These are phyloP conservation scores for Caenorhabditis drosophilae DNA, from an alignment of 2,888 invertebrate genomes.

Conservation along the genomic window DNA sequence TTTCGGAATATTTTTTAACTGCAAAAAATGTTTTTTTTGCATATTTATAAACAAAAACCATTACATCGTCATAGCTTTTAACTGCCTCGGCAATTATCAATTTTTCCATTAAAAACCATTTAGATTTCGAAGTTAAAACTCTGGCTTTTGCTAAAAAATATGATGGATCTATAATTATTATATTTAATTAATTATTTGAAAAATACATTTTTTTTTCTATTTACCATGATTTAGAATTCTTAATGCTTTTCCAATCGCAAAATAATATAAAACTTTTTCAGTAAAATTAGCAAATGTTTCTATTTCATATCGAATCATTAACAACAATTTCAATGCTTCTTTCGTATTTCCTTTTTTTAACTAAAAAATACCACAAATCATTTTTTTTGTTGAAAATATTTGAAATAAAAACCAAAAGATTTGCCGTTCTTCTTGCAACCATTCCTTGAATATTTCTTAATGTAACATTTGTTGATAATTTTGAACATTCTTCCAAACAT, in stretches of 20 bases:
- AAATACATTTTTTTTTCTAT: not conserved
- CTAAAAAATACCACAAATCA: not conserved
- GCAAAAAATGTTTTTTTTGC: no score
- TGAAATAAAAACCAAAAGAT: not conserved
- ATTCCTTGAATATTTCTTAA: slow-evolving; percentile 9
- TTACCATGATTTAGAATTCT: slow-evolving; percentile 7
- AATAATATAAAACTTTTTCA: not conserved
- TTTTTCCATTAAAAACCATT: slow-evolving; percentile 29
- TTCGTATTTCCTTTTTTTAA: not conserved
- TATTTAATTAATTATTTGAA: not conserved
- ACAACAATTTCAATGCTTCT: slow-evolving; percentile 1
- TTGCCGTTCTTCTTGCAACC: slow-evolving; percentile 16
- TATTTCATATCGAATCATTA: not conserved
- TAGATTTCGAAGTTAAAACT: not conserved
- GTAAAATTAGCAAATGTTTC: not conserved
- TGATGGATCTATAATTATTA: slow-evolving; percentile 11
- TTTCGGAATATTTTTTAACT: no score
- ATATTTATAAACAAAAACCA: no score
- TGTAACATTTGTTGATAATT: slow-evolving; percentile 3
- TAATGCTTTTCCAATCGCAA: slow-evolving; percentile 6
- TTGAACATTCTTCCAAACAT: slow-evolving; percentile 3
- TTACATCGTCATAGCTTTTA: not conserved
- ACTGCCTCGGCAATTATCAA: slow-evolving; percentile 7
- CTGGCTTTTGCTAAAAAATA: slow-evolving; percentile 4
- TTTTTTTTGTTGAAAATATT: slow-evolving; percentile 1